Percentiles rank a stretch among this genome's conserved stretches.
These are phyloP conservation scores for Deroptyus accipitrinus DNA, from an alignment of 2,113 vertebrate genomes.

Conservation along the genomic window DNA sequence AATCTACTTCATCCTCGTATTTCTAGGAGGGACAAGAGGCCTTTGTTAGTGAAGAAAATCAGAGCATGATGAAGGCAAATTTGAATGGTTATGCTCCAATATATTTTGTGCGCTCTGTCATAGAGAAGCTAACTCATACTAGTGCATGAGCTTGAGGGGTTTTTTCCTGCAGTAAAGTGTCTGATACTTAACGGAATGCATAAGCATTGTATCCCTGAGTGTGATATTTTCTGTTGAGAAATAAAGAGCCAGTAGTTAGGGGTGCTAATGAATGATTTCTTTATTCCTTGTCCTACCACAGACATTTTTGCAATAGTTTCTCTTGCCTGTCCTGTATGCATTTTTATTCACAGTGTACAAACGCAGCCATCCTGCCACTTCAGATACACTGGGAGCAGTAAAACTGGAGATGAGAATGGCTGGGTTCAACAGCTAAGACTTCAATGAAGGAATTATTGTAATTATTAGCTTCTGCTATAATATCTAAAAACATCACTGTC, in stretches of 20 bases:
- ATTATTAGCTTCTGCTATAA: not conserved
- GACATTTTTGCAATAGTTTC: not conserved
- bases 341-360: not conserved
- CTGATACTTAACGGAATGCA: not conserved
- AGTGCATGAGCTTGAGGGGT: not conserved
- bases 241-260: not conserved
- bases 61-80: not conserved
- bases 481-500: not conserved
- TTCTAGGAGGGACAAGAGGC: not conserved
- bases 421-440: not conserved
- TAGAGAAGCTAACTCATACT: not conserved
- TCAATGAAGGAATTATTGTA: not conserved
- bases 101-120: not conserved
- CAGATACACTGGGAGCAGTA: not conserved
- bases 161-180: not conserved
- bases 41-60: not conserved
- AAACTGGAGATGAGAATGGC: not conserved
- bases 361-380: not conserved
- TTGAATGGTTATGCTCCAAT: not conserved
- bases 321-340: not conserved
- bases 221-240: not conserved
- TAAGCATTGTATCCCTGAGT: not conserved
- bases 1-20: not conserved
- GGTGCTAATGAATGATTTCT: not conserved
- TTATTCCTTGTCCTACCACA: not conserved